phyloP scores from a whole-genome alignment of 2,888 invertebrate species.

The Pasiphila rectangulata region DNA sequence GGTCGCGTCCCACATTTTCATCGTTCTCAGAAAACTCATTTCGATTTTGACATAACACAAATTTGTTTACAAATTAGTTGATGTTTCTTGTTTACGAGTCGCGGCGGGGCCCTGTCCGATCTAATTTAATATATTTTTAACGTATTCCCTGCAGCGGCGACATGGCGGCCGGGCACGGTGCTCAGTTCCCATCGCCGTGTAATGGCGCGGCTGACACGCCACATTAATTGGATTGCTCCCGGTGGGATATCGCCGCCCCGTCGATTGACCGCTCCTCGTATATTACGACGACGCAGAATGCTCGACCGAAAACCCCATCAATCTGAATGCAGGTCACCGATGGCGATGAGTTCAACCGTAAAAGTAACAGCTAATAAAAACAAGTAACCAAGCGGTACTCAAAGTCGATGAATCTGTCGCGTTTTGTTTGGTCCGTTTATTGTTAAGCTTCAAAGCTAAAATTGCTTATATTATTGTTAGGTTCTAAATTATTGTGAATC shows the following conservation, averaged over 20 bases:
- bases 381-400: neutral
- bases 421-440: too few species aligned
- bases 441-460: too few species aligned
- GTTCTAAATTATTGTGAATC: too few species aligned
- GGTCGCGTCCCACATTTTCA: conserved; percentile 5
- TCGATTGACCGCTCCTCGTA: conserved; percentile 43
- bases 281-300: conserved; percentile 29
- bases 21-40: conserved; percentile 18
- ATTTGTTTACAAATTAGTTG: conserved; percentile 25
- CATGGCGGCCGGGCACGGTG: conserved; percentile 17
- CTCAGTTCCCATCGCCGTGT: conserved; percentile 45
- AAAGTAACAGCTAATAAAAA: neutral
- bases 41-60: conserved; percentile 18
- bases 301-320: conserved; percentile 17
- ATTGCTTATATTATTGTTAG: too few species aligned
- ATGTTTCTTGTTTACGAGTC: conserved; percentile 21
- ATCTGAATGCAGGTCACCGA: conserved; percentile 12
- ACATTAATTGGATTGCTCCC: conserved; percentile 58
- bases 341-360: neutral
- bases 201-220: conserved; percentile 55
- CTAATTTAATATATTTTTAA: conserved; percentile 33
- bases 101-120: conserved; percentile 18
- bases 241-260: conserved; percentile 39
- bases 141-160: conserved; percentile 18
- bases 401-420: too few species aligned